Evolutionary conservation across 2,797 vertebrate species (phyloP).

Genomic region (Allochrocebus solatus): DNA sequence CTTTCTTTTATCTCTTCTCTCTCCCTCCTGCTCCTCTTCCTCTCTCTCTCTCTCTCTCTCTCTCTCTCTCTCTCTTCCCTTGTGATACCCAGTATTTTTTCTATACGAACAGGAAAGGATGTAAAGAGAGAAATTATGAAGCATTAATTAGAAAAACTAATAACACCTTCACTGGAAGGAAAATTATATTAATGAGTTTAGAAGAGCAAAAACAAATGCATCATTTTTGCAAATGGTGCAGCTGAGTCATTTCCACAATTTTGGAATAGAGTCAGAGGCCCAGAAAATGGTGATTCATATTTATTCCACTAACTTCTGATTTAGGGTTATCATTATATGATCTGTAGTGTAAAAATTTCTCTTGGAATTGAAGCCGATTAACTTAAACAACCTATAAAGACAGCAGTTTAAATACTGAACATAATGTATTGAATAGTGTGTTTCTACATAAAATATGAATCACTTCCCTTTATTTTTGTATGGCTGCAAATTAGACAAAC

Average conservation of each 20-base stretch:
- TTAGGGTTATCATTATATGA: neutral
- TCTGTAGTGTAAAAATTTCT: neutral
- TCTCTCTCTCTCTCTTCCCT: neutral
- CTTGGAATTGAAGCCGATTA: conserved; percentile 43
- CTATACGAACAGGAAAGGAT: neutral
- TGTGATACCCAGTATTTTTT: neutral
- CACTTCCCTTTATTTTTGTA: neutral
- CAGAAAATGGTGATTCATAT: neutral
- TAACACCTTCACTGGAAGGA: neutral
- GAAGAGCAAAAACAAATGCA: neutral
- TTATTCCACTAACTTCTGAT: neutral
- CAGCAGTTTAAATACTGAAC: conserved; percentile 15
- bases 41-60: neutral
- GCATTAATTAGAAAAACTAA: neutral
- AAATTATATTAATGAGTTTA: conserved; percentile 24
- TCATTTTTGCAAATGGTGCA: neutral
- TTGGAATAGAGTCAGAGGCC: neutral
- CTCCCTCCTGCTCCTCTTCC: neutral
- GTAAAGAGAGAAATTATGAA: neutral
- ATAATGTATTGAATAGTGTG: conserved; percentile 19
- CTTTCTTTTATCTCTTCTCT: neutral
- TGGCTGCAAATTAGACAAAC: neutral
- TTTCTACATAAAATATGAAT: neutral
- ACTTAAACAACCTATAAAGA: conserved; percentile 11
- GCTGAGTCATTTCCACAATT: neutral